phyloP scores from a whole-genome alignment of 2,888 invertebrate species.

The Halictus quadricinctus region DNA sequence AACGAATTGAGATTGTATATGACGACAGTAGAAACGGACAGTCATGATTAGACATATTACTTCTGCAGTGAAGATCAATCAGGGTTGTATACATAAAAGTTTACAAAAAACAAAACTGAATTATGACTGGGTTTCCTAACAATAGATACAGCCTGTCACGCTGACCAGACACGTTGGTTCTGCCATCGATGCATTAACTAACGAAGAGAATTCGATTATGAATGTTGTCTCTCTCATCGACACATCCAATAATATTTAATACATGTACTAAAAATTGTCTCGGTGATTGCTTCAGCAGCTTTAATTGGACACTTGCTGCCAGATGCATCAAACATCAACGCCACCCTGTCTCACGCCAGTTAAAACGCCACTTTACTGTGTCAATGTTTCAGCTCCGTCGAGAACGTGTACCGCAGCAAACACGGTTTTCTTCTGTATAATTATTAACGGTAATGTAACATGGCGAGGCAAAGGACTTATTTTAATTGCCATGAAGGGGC shows the following conservation, averaged over 20 bases:
- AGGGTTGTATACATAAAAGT: neutral
- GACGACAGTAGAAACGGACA: too few species aligned
- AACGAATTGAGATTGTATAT: too few species aligned
- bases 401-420: neutral
- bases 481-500: neutral
- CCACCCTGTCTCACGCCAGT: neutral
- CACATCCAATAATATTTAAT: neutral
- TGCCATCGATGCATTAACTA: neutral
- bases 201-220: neutral
- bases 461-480: neutral
- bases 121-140: neutral
- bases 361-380: neutral
- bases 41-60: too few species aligned
- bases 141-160: neutral
- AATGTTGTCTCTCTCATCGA: neutral
- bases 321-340: neutral
- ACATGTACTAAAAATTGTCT: neutral
- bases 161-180: neutral
- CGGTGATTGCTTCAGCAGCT: neutral
- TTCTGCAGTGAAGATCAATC: neutral
- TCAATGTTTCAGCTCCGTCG: neutral
- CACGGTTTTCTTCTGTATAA: neutral
- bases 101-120: neutral
- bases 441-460: constrained; percentile 4
- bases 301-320: neutral